Conservation (phyloP, 2,113 vertebrate genomes). For the zebrafish (Danio rerio) region GRCz12tu NC_133199.1:3137001-3137500, state of each 20-base stretch:
- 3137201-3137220: background rate
- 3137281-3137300: constrained; percentile 31
- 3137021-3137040: too few species aligned
- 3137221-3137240: background rate
- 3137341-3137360: constrained; percentile 42
- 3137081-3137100: too few species aligned
- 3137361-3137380: constrained; percentile 41
- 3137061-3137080: too few species aligned
- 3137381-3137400: background rate
- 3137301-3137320: constrained; percentile 29
- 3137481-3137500: background rate
- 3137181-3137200: background rate
- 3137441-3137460: background rate
- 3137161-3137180: background rate
- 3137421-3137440: background rate
- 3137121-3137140: too few species aligned
- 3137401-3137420: background rate
- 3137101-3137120: too few species aligned
- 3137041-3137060: too few species aligned
- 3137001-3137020: too few species aligned
- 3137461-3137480: background rate
- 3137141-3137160: background rate
- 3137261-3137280: background rate
- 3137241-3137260: background rate
- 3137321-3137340: constrained; percentile 32